These are phyloP conservation scores for Mya arenaria DNA, from an alignment of 1,140 invertebrate genomes.

Conservation along the genomic window DNA sequence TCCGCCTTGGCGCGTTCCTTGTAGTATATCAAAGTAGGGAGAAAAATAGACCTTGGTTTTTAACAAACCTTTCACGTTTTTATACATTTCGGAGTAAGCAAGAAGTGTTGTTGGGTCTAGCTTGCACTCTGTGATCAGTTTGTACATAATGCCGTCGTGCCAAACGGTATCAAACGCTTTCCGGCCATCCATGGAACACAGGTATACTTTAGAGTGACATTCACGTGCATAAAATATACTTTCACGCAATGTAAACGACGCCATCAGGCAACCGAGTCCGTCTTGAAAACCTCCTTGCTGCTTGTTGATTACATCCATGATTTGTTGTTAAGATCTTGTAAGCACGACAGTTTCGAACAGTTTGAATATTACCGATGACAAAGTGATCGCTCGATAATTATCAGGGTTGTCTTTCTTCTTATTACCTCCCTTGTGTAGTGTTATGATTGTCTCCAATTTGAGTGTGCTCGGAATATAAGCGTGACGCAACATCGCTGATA, in stretches of 20 bases:
- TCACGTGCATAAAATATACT: neutral
- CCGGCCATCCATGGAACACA: slow-evolving; percentile 2
- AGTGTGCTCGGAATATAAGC: neutral
- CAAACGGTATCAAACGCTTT: slow-evolving; percentile 29
- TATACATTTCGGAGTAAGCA: neutral
- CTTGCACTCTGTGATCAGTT: neutral
- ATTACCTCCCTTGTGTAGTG: neutral
- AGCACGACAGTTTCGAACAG: slow-evolving; percentile 4
- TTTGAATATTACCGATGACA: neutral
- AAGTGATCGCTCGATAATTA: neutral
- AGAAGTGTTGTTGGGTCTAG: neutral
- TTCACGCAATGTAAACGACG: slow-evolving; percentile 19
- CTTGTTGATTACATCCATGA: neutral
- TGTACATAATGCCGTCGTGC: neutral
- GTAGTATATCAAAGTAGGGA: neutral
- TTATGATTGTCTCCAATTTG: neutral
- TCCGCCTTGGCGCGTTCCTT: slow-evolving; percentile 18
- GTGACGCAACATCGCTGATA: neutral
- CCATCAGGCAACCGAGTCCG: slow-evolving; percentile 19
- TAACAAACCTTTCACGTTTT: neutral
- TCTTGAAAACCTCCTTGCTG: slow-evolving; percentile 34
- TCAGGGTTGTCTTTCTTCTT: no score
- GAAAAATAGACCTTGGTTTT: neutral
- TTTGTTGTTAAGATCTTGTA: neutral
- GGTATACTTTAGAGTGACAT: neutral